These are phyloP conservation scores for Mustelus asterias DNA, from an alignment of 2,113 vertebrate genomes.

Conservation along the genomic window DNA sequence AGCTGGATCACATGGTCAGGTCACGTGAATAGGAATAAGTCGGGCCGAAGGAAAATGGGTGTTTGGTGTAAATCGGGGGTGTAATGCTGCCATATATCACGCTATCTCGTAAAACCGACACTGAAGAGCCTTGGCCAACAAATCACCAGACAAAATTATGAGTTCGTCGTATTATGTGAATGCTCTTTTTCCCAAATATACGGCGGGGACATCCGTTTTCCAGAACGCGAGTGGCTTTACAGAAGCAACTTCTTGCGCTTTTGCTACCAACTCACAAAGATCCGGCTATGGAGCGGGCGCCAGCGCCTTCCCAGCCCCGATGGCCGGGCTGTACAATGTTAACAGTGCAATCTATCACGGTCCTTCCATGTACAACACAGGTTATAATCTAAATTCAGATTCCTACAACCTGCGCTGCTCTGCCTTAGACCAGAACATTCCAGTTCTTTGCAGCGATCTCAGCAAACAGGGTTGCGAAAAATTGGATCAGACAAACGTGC, in stretches of 20 bases:
- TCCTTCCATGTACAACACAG: slow-evolving; percentile 62
- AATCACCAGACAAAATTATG: slow-evolving; percentile 93
- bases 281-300: slow-evolving; percentile 68
- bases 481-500: slow-evolving; percentile 68
- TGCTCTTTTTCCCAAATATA: slow-evolving; percentile 90
- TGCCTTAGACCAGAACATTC: slow-evolving; percentile 80
- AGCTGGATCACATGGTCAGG: slow-evolving; percentile 63
- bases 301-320: slow-evolving; percentile 66
- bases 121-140: slow-evolving; percentile 88
- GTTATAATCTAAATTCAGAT: slow-evolving; percentile 69
- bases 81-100: slow-evolving; percentile 98
- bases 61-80: slow-evolving; percentile 94
- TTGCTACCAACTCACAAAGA: slow-evolving; percentile 72
- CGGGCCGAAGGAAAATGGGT: slow-evolving; percentile 81
- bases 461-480: slow-evolving; percentile 75
- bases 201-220: slow-evolving; percentile 74
- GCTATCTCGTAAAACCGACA: slow-evolving; percentile 97
- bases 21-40: slow-evolving; percentile 77
- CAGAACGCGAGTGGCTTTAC: slow-evolving; percentile 57
- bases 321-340: slow-evolving; percentile 80
- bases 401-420: slow-evolving; percentile 72
- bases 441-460: slow-evolving; percentile 73
- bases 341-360: slow-evolving; percentile 70
- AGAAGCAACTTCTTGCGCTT: slow-evolving; percentile 74
- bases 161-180: slow-evolving; percentile 94